phyloP scores from a whole-genome alignment of 2,888 invertebrate species.

The Cerastis leucographa region DNA sequence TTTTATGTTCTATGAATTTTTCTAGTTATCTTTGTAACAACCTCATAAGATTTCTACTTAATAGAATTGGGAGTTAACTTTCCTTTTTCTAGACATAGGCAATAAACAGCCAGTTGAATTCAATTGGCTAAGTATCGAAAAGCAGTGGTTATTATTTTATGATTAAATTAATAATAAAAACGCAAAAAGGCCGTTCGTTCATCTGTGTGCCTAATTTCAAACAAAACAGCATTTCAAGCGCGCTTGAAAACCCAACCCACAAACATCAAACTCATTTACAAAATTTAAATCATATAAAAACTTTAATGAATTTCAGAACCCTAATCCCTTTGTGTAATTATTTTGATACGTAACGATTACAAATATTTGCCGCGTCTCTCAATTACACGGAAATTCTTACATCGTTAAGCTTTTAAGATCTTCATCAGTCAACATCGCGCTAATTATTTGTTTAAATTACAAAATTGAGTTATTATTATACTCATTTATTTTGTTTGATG shows the following conservation, averaged over 20 bases:
- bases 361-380: constrained; percentile 44
- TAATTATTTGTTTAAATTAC: constrained; percentile 48
- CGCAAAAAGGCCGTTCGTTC: too few relatives aligned
- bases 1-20: not conserved
- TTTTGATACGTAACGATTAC: constrained; percentile 40
- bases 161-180: too few relatives aligned
- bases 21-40: not conserved
- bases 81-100: not conserved
- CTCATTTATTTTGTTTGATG: constrained; percentile 30
- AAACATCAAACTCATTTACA: not conserved
- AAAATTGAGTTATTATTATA: constrained; percentile 31
- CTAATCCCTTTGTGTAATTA: constrained; percentile 32
- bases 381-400: constrained; percentile 50
- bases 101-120: not conserved
- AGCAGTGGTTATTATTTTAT: too few relatives aligned
- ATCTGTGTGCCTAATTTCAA: not conserved
- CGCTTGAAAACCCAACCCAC: not conserved
- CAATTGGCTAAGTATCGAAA: too few relatives aligned
- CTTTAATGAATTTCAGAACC: constrained; percentile 9
- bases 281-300: not conserved
- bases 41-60: not conserved
- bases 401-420: constrained; percentile 51
- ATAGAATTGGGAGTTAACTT: not conserved
- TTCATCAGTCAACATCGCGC: constrained; percentile 51
- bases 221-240: not conserved